phyloP scores from a whole-genome alignment of 1,140 invertebrate species.

The Xylocopa sonorina region DNA sequence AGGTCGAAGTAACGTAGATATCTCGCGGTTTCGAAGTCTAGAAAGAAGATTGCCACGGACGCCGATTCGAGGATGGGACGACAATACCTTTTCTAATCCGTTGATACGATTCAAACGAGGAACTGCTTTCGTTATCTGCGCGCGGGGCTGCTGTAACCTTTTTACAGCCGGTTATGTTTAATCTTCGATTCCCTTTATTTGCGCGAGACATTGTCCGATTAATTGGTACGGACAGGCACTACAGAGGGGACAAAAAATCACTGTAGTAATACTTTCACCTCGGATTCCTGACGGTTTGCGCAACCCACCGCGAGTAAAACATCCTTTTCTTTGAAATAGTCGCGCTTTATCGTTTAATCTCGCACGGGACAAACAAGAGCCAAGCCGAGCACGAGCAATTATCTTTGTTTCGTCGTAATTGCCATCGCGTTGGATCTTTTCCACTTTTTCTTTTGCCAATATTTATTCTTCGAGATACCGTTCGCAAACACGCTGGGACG shows the following conservation, averaged over 20 bases:
- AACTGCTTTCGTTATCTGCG: too few relatives aligned
- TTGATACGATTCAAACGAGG: too few relatives aligned
- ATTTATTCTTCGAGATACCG: too few relatives aligned
- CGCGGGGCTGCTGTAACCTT: too few relatives aligned
- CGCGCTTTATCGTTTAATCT: background rate
- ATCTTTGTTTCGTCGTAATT: background rate
- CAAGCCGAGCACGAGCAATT: background rate
- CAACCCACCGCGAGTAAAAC: background rate
- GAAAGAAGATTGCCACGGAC: too few relatives aligned
- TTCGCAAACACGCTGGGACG: too few relatives aligned
- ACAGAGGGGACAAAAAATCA: background rate
- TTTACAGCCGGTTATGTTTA: background rate
- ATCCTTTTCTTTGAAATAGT: background rate
- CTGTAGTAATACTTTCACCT: constrained; percentile 19
- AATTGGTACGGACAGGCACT: background rate
- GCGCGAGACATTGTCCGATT: background rate
- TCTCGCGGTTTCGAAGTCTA: too few relatives aligned
- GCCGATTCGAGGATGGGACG: too few relatives aligned
- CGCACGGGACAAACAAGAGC: background rate
- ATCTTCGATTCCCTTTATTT: background rate
- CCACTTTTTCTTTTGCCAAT: too few relatives aligned
- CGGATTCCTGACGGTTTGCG: constrained; percentile 7
- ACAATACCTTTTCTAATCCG: too few relatives aligned
- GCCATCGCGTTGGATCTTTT: background rate
- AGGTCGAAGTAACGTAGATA: too few relatives aligned